Percentiles rank a stretch among this genome's conserved stretches.
Evolutionary conservation across 2,888 invertebrate genomes (phyloP).

Genomic region (Protophormia terraenovae): DNA sequence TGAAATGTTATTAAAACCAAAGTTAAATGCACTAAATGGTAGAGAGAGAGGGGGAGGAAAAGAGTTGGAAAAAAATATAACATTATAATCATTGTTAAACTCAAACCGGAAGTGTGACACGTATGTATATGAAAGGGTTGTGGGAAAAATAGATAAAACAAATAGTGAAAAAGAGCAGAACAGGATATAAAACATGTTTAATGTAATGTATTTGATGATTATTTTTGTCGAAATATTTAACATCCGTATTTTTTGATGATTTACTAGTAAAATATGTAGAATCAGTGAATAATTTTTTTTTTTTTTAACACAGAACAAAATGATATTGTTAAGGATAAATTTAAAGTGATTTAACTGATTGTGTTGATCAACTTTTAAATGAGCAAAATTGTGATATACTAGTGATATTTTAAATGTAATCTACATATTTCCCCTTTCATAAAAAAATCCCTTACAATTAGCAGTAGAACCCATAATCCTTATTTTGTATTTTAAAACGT

Average conservation of each 20-base stretch:
- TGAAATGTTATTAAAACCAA: neutral
- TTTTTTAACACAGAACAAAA: neutral
- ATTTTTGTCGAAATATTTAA: conserved; percentile 27
- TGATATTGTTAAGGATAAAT: neutral
- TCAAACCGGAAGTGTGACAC: conserved; percentile 45
- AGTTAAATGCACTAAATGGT: neutral
- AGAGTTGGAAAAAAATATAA: conserved; percentile 19
- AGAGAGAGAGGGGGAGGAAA: too few species aligned
- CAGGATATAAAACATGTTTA: conserved; percentile 53
- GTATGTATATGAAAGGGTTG: conserved; percentile 24
- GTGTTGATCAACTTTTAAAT: too few species aligned
- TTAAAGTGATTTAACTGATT: too few species aligned
- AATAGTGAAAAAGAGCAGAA: neutral
- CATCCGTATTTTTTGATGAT: conserved; percentile 40
- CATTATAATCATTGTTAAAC: conserved; percentile 48
- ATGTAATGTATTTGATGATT: conserved; percentile 49
- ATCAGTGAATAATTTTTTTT: neutral
- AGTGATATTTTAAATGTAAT: too few species aligned
- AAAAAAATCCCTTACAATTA: too few species aligned
- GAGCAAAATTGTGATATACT: too few species aligned
- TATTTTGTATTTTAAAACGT: too few species aligned
- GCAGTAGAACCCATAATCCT: too few species aligned
- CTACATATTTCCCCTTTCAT: too few species aligned
- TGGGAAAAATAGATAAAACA: neutral
- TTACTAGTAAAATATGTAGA: neutral